Evolutionary conservation across 2,113 vertebrate species (phyloP).

Genomic region (Gavia stellata): DNA sequence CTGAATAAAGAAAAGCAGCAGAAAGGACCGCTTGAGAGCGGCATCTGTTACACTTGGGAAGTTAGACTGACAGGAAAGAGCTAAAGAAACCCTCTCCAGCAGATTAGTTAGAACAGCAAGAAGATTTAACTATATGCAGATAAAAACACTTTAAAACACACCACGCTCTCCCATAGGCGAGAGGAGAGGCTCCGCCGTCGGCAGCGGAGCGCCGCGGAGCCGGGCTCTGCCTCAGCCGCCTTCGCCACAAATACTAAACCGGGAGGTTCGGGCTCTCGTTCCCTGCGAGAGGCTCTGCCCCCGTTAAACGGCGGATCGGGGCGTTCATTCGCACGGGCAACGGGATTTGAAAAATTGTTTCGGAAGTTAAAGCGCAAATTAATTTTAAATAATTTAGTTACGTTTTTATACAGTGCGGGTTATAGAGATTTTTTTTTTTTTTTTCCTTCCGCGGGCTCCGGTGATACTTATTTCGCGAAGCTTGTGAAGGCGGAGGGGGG

Average conservation of each 20-base stretch:
- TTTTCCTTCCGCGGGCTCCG: background rate
- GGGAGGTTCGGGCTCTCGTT: slow-evolving; percentile 45
- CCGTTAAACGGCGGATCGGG: slow-evolving; percentile 27
- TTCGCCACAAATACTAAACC: slow-evolving; percentile 29
- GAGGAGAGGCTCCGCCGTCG: background rate
- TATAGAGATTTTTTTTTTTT: background rate
- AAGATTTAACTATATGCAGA: slow-evolving; percentile 74
- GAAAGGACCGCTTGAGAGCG: slow-evolving; percentile 91
- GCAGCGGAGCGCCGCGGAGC: background rate
- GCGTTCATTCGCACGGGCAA: slow-evolving; percentile 41
- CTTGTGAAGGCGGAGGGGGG: background rate
- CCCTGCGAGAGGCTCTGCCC: slow-evolving; percentile 46
- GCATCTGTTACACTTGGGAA: slow-evolving; percentile 99
- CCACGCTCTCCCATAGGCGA: background rate
- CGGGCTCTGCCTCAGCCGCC: background rate
- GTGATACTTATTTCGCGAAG: background rate
- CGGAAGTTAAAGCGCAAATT: slow-evolving; percentile 46
- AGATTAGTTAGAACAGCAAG: slow-evolving; percentile 73
- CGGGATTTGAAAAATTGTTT: slow-evolving; percentile 51
- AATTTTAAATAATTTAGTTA: slow-evolving; percentile 60
- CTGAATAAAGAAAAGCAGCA: slow-evolving; percentile 92
- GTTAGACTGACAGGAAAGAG: slow-evolving; percentile 93
- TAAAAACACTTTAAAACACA: slow-evolving; percentile 49
- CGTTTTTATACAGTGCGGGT: background rate
- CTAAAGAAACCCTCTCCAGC: slow-evolving; percentile 78